Evolutionary conservation across 1,140 invertebrate species (phyloP).

Genomic region (Eueides isabella): DNA sequence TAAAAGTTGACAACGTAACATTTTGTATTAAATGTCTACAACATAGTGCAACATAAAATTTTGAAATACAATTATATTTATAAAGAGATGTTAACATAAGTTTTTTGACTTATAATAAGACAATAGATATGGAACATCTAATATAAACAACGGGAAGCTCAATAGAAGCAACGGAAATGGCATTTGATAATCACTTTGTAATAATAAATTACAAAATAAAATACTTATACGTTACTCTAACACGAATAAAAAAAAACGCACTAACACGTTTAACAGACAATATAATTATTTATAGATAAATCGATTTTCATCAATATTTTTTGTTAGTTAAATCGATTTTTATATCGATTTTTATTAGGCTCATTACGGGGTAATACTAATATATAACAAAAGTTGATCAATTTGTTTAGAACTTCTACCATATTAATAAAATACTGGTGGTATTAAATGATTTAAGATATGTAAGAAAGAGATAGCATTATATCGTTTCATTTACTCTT

Average conservation of each 20-base stretch:
- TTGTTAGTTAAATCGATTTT: neutral
- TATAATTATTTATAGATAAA: conserved; percentile 16
- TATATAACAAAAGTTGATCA: conserved; percentile 53
- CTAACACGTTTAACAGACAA: conserved; percentile 12
- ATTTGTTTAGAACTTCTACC: conserved; percentile 54
- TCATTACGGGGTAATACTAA: conserved; percentile 46
- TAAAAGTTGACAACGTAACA: neutral
- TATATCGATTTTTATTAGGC: conserved; percentile 39
- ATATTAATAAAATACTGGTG: neutral
- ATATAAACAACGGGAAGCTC: conserved; percentile 58
- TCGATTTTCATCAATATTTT: neutral
- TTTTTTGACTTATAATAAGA: neutral
- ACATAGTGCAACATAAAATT: neutral
- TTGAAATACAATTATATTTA: neutral
- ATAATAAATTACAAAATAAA: conserved; percentile 66
- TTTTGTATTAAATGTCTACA: neutral
- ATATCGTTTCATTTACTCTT: neutral
- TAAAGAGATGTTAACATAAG: neutral
- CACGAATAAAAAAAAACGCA: conserved; percentile 32
- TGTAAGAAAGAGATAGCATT: neutral
- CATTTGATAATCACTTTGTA: conserved; percentile 59
- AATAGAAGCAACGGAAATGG: conserved; percentile 71
- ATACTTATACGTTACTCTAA: conserved; percentile 29
- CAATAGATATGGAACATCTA: neutral
- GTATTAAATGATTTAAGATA: neutral